Evolutionary conservation across 2,797 vertebrate species (phyloP), one percentile per base, ranked within the genome.

Genomic region (Euthynnus affinis): DNA sequence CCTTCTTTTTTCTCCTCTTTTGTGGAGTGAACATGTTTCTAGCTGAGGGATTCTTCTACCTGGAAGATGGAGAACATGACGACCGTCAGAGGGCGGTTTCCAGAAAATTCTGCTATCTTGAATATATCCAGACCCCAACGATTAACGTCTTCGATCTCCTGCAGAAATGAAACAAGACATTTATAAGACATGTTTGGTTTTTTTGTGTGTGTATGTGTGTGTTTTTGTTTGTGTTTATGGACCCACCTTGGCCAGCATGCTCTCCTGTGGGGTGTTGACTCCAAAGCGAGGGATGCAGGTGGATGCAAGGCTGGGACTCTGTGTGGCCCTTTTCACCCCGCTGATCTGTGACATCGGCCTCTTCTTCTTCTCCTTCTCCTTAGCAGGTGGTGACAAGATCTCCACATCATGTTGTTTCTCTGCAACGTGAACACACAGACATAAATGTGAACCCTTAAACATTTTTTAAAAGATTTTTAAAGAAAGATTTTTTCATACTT

Each of bases 371-470:
- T 97, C 96, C 91, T 95, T 95, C 69, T 97, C 96, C 80, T 95
- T 96, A 0, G 85, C 17, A 20, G 90, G 76, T 0, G 89, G 89
- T 4, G 94, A 90, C 72, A 96, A 88, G 63, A 98, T 94, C 86
- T 98, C 98, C 94, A 98, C 93, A 25, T 98, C 98, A 15, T 98
- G 95, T 86, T 96, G 96, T 83, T 97, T 98, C 86, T 98, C 98
- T 98, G 92, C n/a, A 87, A 51, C 4, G 1, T 27, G 37, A 56
- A 74, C 62, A 80, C 29, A 78, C 20, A 74, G 0, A 80, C 40
- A 71, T 13, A 5, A 20, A 73, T 1, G 9, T 22, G 4, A 25
- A 27, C 66, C 25, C 29, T 78, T 65, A 32, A 60, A n/a, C 6
- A 60, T 40, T 27, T 29, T 29, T 29, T 29, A 2, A 9, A 37